A percentile compares a stretch with the other conserved stretches of the same genome.
These are phyloP conservation scores for Aldrovandia affinis DNA, from an alignment of 2,797 vertebrate genomes.

Conservation along the genomic window DNA sequence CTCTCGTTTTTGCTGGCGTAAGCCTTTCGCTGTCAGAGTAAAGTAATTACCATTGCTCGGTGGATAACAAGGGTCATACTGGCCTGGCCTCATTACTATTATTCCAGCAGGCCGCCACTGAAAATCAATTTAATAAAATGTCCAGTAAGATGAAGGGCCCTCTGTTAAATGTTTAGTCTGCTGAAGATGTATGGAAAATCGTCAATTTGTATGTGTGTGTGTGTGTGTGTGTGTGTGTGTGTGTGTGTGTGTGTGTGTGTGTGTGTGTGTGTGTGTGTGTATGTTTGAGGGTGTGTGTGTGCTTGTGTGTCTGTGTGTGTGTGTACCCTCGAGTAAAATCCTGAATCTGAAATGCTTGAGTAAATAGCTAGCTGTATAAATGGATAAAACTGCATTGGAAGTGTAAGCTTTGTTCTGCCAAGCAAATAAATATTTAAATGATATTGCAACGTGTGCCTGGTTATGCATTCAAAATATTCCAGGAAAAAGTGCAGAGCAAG, in stretches of 20 bases:
- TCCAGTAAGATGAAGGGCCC: slow-evolving; percentile 20
- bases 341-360: background rate
- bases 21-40: slow-evolving; percentile 1
- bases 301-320: too few relatives aligned
- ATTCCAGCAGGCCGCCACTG: background rate
- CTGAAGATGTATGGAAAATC: background rate
- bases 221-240: background rate
- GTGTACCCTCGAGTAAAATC: too few relatives aligned
- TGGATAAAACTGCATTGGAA: too few relatives aligned
- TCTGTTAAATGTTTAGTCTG: slow-evolving; percentile 12
- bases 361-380: background rate
- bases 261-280: background rate
- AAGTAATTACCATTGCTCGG: slow-evolving; percentile 4
- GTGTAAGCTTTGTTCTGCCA: background rate
- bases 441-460: background rate
- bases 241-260: background rate
- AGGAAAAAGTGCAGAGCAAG: background rate
- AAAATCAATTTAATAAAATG: slow-evolving; percentile 25
- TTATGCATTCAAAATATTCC: background rate
- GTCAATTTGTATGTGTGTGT: background rate
- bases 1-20: background rate
- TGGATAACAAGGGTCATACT: slow-evolving; percentile 5
- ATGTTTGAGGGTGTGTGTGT: background rate
- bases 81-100: slow-evolving; percentile 16
- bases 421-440: background rate